phyloP scores from a whole-genome alignment of 2,797 vertebrate genomes.

The Phoeniculus purpureus region DNA sequence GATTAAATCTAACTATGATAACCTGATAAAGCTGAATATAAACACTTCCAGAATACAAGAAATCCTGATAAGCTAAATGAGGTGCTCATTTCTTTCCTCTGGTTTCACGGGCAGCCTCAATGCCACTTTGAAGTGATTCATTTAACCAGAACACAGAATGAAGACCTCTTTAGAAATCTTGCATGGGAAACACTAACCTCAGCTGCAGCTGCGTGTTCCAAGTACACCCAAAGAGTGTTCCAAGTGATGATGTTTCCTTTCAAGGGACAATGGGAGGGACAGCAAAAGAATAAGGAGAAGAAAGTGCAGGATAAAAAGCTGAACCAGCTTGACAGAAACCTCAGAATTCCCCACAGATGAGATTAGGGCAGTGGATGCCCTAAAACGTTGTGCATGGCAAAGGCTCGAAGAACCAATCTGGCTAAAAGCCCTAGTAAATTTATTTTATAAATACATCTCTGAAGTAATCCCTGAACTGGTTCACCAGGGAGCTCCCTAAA shows the following conservation, averaged over 20 bases:
- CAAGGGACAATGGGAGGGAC: background rate
- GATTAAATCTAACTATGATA: background rate
- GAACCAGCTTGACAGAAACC: background rate
- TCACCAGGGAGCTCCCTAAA: conserved; percentile 10
- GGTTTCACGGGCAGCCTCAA: background rate
- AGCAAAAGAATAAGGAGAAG: background rate
- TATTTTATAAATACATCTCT: background rate
- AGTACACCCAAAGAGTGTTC: background rate
- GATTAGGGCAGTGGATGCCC: background rate
- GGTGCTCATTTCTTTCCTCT: background rate
- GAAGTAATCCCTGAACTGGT: background rate
- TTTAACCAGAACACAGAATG: background rate
- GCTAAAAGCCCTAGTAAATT: background rate
- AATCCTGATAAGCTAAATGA: background rate
- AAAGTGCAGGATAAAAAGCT: background rate
- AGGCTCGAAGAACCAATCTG: background rate
- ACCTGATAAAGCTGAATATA: background rate
- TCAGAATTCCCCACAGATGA: background rate
- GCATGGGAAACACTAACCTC: background rate
- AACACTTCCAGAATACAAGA: background rate
- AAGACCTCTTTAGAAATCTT: background rate
- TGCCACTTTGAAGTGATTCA: background rate
- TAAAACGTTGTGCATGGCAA: background rate
- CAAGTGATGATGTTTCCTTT: background rate
- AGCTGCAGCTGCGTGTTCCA: background rate